phyloP scores from a whole-genome alignment of 2,797 vertebrate species.

The Periparus ater region DNA sequence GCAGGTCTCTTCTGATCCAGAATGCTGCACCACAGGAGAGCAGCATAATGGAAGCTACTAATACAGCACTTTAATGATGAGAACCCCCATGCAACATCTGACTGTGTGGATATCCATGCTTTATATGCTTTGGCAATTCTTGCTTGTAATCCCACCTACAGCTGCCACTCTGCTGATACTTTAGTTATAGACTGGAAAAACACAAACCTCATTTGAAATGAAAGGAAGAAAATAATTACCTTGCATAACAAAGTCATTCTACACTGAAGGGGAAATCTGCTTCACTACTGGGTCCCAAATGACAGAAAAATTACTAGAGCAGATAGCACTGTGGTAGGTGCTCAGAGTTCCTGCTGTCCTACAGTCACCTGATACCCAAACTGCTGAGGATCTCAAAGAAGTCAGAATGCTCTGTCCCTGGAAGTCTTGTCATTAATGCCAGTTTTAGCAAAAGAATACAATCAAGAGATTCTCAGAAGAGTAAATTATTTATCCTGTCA shows the following conservation, averaged over 20 bases:
- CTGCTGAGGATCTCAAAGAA: neutral
- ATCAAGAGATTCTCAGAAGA: neutral
- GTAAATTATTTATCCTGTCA: neutral
- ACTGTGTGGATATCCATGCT: neutral
- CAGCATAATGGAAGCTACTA: constrained; percentile 7
- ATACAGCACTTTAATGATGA: neutral
- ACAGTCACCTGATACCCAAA: neutral
- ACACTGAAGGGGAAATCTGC: neutral
- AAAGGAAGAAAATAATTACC: neutral
- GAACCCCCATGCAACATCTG: neutral
- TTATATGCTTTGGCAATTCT: neutral
- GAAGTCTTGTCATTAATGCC: neutral
- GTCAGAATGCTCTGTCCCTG: neutral
- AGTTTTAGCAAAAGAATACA: neutral
- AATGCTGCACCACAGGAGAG: constrained; percentile 15
- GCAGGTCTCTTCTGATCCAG: constrained; percentile 43
- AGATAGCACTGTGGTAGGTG: neutral
- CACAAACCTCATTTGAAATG: neutral
- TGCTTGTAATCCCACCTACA: neutral
- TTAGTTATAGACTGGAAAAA: neutral
- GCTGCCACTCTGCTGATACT: neutral
- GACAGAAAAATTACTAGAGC: neutral
- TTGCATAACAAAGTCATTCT: neutral
- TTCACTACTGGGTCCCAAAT: neutral
- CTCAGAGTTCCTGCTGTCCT: neutral